Base-by-base conservation (phyloP, 53 echinoderm and acorn worm genomes). In the Temnopleurus reevesii region DNA sequence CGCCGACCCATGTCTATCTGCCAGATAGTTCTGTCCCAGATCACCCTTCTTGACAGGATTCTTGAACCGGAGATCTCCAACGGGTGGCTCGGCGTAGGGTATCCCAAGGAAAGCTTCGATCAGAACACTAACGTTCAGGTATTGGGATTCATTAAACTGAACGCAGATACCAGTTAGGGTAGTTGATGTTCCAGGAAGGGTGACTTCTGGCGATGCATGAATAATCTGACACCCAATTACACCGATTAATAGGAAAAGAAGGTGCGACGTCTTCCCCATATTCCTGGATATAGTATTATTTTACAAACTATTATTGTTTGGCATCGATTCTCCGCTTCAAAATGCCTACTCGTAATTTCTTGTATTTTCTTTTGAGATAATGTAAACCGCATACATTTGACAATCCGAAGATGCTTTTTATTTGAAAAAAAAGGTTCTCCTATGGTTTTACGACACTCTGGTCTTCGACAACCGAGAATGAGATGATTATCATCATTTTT, bases 81-180 rank as follows among this genome's bases (percentile, higher is more conserved):
- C 81, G 0, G 90, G 90, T 33, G 90, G 90, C 49, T 81, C 81
- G 24, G 90, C 90, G 63, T 43, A 90, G 4, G 90, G 90, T 27
- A 90, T 90, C 30, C 90, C 90, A 25, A 86, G 86, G 46, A 45
- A 86, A 9, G 86, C 86, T 27, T 86, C 45, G 19, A 86, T 60
- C 5, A 60, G 60, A 8, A 57, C 30, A 24, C 30, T 49, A 46
- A 45, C 64, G 28, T 63, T 63, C 12, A 86, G 86, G 63, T 46
- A 86, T 45, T 29, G 26, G 9, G 86, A 28, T 46, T 86, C 63
- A 29, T 60, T 86, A 46, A 17, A 63, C 36, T 41, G 45, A 28
- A 86, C 23, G 46, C 46, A 61, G 44, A 33, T 46, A 4, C 86
- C 86, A 4, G 46, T 63, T 18, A 57, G 29, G 44, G 2, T 46